These are phyloP conservation scores for Pecten maximus DNA, from an alignment of 2,888 invertebrate species.

Conservation along the genomic window DNA sequence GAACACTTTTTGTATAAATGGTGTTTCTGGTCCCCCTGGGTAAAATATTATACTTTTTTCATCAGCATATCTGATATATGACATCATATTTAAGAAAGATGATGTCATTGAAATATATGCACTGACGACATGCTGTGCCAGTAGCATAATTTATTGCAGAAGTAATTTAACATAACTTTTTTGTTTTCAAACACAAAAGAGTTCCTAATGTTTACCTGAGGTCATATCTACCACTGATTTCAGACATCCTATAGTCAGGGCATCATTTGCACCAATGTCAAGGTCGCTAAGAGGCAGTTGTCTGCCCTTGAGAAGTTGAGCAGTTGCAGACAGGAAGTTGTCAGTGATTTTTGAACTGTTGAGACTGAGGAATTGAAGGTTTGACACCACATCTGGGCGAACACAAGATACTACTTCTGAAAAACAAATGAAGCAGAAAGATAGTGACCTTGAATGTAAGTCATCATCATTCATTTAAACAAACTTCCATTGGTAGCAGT, in stretches of 20 bases:
- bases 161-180: too few relatives aligned
- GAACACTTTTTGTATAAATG: too few relatives aligned
- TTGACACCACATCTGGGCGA: constrained; percentile 47
- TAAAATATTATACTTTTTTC: too few relatives aligned
- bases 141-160: too few relatives aligned
- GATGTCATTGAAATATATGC: too few relatives aligned
- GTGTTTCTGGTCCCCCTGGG: too few relatives aligned
- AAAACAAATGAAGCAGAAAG: not conserved
- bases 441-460: too few relatives aligned
- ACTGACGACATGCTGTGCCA: too few relatives aligned
- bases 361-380: constrained; percentile 66
- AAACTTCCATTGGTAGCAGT: too few relatives aligned
- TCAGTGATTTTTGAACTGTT: constrained; percentile 65
- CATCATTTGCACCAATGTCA: constrained; percentile 68
- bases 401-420: not conserved
- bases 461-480: too few relatives aligned
- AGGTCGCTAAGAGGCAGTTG: constrained; percentile 66
- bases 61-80: too few relatives aligned
- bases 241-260: constrained; percentile 63
- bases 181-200: not conserved
- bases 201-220: constrained; percentile 59
- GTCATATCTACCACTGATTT: constrained; percentile 62
- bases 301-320: constrained; percentile 62
- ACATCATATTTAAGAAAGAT: too few relatives aligned
- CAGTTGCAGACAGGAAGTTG: constrained; percentile 60